Evolutionary conservation across 2,113 vertebrate species (phyloP).

Genomic region (Platichthys stellatus): DNA sequence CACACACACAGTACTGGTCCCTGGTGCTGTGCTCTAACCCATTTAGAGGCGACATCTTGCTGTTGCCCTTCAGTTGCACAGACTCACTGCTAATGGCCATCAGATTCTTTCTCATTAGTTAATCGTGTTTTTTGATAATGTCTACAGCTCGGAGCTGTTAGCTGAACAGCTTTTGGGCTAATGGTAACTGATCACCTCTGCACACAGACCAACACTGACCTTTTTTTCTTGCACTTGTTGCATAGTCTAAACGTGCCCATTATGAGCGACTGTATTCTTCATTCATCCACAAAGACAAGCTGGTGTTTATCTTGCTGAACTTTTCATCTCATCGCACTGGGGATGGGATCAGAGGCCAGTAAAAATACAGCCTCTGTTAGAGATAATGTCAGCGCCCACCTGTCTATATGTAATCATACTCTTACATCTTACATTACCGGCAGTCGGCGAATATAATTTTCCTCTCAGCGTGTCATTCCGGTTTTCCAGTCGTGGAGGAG

Average conservation of each 20-base stretch:
- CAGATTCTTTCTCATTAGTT: slow-evolving; percentile 67
- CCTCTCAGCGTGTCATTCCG: slow-evolving; percentile 20
- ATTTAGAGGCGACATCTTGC: slow-evolving; percentile 63
- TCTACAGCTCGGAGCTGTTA: slow-evolving; percentile 47
- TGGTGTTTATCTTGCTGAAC: slow-evolving; percentile 23
- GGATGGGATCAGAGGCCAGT: slow-evolving; percentile 23
- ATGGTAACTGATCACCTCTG: slow-evolving; percentile 51
- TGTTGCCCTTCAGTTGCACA: slow-evolving; percentile 52
- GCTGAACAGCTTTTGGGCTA: slow-evolving; percentile 51
- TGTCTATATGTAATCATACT: slow-evolving; percentile 40
- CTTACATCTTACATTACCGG: too few species aligned
- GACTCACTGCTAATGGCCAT: slow-evolving; percentile 56
- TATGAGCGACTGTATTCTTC: slow-evolving; percentile 15
- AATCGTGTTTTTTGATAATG: slow-evolving; percentile 67
- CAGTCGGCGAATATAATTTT: slow-evolving; percentile 8
- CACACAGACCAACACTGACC: slow-evolving; percentile 20
- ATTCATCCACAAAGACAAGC: slow-evolving; percentile 29
- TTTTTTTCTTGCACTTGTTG: slow-evolving; percentile 31
- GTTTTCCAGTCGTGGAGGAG: slow-evolving; percentile 28
- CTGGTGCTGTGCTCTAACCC: slow-evolving; percentile 46
- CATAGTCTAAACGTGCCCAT: not conserved
- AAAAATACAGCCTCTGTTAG: slow-evolving; percentile 14
- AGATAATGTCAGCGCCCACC: slow-evolving; percentile 35
- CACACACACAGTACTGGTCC: slow-evolving; percentile 5
- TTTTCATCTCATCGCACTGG: slow-evolving; percentile 12